Evolutionary conservation across 2,113 vertebrate genomes (phyloP).

Genomic region (Gobio gobio): DNA sequence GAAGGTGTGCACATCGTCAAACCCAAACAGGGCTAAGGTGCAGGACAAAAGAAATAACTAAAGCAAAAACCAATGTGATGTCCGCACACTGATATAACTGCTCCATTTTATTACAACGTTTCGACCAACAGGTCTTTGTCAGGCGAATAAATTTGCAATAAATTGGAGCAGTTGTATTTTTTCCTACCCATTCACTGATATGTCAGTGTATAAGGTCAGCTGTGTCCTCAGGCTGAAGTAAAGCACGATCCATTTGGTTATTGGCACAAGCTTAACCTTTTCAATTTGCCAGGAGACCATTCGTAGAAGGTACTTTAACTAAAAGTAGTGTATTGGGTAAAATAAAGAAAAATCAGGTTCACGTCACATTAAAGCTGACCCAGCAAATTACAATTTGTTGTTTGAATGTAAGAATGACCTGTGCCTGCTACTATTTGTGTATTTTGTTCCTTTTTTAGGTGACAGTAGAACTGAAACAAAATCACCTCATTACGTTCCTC

Average conservation of each 20-base stretch:
- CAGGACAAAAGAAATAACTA: too few relatives aligned
- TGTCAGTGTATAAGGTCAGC: conserved; percentile 31
- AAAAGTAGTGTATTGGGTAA: conserved; percentile 51
- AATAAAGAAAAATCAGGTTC: conserved; percentile 49
- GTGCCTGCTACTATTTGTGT: conserved; percentile 47
- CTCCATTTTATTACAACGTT: too few relatives aligned
- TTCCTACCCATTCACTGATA: conserved; percentile 17
- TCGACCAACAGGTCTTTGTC: too few relatives aligned
- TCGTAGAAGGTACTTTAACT: conserved; percentile 58
- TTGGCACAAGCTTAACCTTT: conserved; percentile 48
- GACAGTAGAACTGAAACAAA: conserved; percentile 39
- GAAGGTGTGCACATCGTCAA: too few relatives aligned
- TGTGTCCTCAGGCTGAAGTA: conserved; percentile 30
- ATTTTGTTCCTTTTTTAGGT: conserved; percentile 59
- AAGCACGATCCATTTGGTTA: conserved; percentile 32
- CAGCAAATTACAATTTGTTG: conserved; percentile 16
- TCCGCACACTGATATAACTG: too few relatives aligned
- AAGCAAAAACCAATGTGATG: too few relatives aligned
- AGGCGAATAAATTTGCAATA: too few relatives aligned
- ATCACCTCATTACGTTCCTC: not conserved
- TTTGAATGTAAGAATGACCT: conserved; percentile 20
- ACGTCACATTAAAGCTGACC: conserved; percentile 52
- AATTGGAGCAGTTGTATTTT: not conserved
- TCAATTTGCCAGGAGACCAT: conserved; percentile 13
- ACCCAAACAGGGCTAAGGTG: too few relatives aligned